phyloP scores from a whole-genome alignment of 2,113 vertebrate species.

The Anarrhichthys ocellatus region DNA sequence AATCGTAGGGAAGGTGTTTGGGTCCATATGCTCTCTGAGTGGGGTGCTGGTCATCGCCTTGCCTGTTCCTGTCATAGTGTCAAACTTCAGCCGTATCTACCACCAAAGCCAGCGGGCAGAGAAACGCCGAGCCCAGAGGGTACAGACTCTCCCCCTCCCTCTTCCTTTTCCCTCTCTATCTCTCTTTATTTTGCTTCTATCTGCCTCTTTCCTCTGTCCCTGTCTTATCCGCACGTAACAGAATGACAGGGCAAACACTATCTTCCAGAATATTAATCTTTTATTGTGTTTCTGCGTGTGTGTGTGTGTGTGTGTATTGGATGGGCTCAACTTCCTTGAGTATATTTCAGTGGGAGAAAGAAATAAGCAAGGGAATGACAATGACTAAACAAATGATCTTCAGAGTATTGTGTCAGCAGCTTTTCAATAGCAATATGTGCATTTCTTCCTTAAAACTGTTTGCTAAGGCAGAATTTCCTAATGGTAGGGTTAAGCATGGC shows the following conservation, averaged over 20 bases:
- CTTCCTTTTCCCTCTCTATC: constrained; percentile 2
- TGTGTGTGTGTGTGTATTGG: constrained; percentile 46
- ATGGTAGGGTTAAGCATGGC: constrained; percentile 60
- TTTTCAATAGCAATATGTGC: constrained; percentile 69
- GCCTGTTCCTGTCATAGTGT: constrained; percentile 98
- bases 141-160: constrained; percentile 67
- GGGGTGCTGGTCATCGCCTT: constrained; percentile 98
- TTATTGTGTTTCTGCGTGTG: constrained; percentile 66
- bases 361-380: constrained; percentile 60
- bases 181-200: constrained; percentile 56
- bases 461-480: constrained; percentile 65
- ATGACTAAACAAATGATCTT: constrained; percentile 72
- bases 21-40: constrained; percentile 97
- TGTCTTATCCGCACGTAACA: constrained; percentile 67
- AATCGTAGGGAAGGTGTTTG: constrained; percentile 98
- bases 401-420: constrained; percentile 72
- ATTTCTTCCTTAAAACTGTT: constrained; percentile 68
- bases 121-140: constrained; percentile 97
- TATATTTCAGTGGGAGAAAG: constrained; percentile 57
- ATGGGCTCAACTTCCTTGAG: constrained; percentile 63
- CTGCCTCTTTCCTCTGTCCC: constrained; percentile 57
- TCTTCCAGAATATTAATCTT: constrained; percentile 73
- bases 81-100: constrained; percentile 99
- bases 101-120: constrained; percentile 98
- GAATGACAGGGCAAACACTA: constrained; percentile 71